These are phyloP conservation scores for Microctonus aethiopoides DNA, from an alignment of 2,888 invertebrate genomes.

Conservation along the genomic window DNA sequence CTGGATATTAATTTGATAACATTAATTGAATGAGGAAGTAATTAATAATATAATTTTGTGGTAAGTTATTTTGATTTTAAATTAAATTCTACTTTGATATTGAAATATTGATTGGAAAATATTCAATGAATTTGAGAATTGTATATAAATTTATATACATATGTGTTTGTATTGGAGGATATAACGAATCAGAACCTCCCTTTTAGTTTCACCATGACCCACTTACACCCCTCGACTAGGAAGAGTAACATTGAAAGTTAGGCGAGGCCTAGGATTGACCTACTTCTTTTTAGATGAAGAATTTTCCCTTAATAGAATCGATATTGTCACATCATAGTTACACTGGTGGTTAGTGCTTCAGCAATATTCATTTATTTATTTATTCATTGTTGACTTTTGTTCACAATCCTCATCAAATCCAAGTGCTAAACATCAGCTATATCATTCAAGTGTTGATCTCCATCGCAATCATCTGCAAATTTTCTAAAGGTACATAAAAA, in stretches of 20 bases:
- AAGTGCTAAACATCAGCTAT: too few species aligned
- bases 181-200: not conserved
- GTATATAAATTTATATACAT: not conserved
- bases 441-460: not conserved
- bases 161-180: not conserved
- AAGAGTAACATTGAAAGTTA: slow-evolving; percentile 21
- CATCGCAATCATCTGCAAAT: not conserved
- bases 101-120: too few species aligned
- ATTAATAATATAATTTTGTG: too few species aligned
- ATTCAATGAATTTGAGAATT: not conserved
- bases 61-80: too few species aligned
- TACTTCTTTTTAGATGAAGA: slow-evolving; percentile 1
- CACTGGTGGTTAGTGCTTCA: slow-evolving; percentile 22
- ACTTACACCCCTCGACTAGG: slow-evolving; percentile 33
- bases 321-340: slow-evolving; percentile 36
- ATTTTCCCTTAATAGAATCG: slow-evolving; percentile 23
- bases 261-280: slow-evolving; percentile 28
- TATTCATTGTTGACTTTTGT: not conserved
- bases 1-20: too few species aligned
- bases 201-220: slow-evolving; percentile 29
- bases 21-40: too few species aligned
- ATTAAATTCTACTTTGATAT: too few species aligned
- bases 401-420: too few species aligned
- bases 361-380: not conserved
- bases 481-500: not conserved